Base-by-base conservation (phyloP, 2,113 vertebrate species). In the Pipa parva region DNA sequence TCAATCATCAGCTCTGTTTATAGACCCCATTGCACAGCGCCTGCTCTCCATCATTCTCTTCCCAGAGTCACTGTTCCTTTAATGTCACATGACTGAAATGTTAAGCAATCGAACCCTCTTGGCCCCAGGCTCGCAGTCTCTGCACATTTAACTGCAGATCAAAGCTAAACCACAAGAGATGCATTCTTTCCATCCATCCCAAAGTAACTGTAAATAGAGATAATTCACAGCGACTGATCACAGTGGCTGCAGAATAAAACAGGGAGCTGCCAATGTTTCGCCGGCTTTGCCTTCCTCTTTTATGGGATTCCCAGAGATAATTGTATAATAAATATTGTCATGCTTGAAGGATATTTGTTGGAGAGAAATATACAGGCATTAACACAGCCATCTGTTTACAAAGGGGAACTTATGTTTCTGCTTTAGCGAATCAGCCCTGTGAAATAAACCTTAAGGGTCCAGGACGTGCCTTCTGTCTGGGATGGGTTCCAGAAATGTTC, bases 311-410 rank as follows among this genome's bases (percentile, higher is more conserved):
- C 73, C 67, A 74, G 71, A 81, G 73, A 76, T 85, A 82, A 87
- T 80, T 78, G 77, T 73, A 48, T 75, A 75, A 75, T 83, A 87
- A 85, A 86, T 83, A 86, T 63, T 81, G 65, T 76, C 72, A 75
- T 81, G 63, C 78, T 83, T 60, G 70, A 81, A 62, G 62, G 63
- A 60, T 76, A 74, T 58, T 33, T 72, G 59, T 63, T 81, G 71
- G 55, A 77, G 70, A 77, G 85, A 83, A 81, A 82, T 83, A 81
- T 83, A 2, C 29, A 7, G 71, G 78, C 48, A 25, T 74, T 64
- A 73, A 70, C 81, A 79, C 79, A 78, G 66, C 74, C 78, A 82
- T 81, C 83, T 84, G 80, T 78, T 79, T n/a, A n/a, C n/a, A 74
- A 63, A 67, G 75, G 76, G 73, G 77, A 75, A 80, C 78, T 24